Conservation (phyloP, 2,113 vertebrate genomes). For the Oreochromis niloticus region DNA sequence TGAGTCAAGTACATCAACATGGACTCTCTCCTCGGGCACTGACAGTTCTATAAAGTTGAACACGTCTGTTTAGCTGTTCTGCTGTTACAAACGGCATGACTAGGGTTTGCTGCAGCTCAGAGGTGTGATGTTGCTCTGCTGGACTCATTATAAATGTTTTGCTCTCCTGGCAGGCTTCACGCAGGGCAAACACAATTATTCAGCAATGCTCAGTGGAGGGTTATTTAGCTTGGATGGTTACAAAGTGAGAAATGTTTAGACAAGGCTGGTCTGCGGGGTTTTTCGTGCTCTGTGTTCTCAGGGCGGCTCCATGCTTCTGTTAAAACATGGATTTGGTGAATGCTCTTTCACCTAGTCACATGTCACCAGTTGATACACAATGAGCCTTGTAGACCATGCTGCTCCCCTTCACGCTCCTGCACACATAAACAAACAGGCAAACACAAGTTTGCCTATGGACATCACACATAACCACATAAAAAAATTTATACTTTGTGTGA, state of each 20-base stretch:
- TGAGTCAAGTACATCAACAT: neutral
- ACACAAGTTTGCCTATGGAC: constrained; percentile 9
- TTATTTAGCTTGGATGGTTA: constrained; percentile 60
- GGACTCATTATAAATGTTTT: constrained; percentile 40
- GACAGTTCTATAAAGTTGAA: neutral
- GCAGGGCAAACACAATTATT: constrained; percentile 50
- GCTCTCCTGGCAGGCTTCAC: constrained; percentile 39
- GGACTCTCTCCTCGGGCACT: neutral
- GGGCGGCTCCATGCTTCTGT: constrained; percentile 38
- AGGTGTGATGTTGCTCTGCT: constrained; percentile 15
- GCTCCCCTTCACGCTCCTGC: constrained; percentile 52
- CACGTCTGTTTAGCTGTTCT: neutral
- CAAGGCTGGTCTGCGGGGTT: constrained; percentile 28
- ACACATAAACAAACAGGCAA: constrained; percentile 29
- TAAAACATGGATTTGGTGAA: constrained; percentile 51
- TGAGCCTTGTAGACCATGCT: constrained; percentile 26
- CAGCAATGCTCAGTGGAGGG: constrained; percentile 16
- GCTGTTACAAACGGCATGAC: neutral
- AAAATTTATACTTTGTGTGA: neutral
- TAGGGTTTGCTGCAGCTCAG: neutral
- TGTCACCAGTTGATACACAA: constrained; percentile 50
- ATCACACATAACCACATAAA: neutral
- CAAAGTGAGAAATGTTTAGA: constrained; percentile 56
- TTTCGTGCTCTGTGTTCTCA: constrained; percentile 28
- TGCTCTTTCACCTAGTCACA: constrained; percentile 29